Evolutionary conservation across 2,888 invertebrate species (phyloP).

Genomic region (Brachynemurus nebulosus): DNA sequence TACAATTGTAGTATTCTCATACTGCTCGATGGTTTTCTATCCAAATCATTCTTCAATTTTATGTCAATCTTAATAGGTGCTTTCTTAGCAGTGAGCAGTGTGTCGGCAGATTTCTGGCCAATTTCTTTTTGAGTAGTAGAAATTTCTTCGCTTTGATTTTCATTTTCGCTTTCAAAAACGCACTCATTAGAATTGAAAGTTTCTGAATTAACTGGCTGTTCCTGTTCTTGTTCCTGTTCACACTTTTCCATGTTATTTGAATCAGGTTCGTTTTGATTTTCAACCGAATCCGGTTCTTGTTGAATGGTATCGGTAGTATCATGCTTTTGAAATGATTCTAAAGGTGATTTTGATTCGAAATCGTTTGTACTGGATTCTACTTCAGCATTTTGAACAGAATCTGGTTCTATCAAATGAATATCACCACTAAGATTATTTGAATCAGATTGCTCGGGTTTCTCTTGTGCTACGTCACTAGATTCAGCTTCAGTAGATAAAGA

Average conservation of each 20-base stretch:
- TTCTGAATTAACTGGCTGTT: conserved; percentile 12
- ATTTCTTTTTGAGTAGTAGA: conserved; percentile 15
- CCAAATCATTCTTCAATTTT: conserved; percentile 15
- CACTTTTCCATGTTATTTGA: conserved; percentile 11
- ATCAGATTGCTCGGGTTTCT: background rate
- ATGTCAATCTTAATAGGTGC: conserved; percentile 10
- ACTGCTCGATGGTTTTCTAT: conserved; percentile 12
- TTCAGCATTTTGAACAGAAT: conserved; percentile 10
- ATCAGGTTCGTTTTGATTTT: conserved; percentile 13
- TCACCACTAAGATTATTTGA: conserved; percentile 6
- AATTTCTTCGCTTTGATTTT: conserved; percentile 18
- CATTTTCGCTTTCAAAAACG: conserved; percentile 17
- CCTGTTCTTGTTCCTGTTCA: conserved; percentile 14
- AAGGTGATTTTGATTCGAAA: conserved; percentile 23
- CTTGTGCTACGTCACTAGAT: background rate
- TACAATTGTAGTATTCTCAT: conserved; percentile 12
- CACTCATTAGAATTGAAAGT: conserved; percentile 15
- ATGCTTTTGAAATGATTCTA: conserved; percentile 25
- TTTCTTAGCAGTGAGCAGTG: background rate
- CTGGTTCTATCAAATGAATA: conserved; percentile 8
- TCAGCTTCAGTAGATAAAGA: conserved; percentile 22
- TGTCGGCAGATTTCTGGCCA: conserved; percentile 4
- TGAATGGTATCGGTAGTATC: conserved; percentile 21
- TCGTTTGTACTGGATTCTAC: conserved; percentile 33
- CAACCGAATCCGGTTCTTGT: conserved; percentile 10